Evolutionary conservation across 2,113 vertebrate species (phyloP).

Genomic region (Cebidichthys violaceus): DNA sequence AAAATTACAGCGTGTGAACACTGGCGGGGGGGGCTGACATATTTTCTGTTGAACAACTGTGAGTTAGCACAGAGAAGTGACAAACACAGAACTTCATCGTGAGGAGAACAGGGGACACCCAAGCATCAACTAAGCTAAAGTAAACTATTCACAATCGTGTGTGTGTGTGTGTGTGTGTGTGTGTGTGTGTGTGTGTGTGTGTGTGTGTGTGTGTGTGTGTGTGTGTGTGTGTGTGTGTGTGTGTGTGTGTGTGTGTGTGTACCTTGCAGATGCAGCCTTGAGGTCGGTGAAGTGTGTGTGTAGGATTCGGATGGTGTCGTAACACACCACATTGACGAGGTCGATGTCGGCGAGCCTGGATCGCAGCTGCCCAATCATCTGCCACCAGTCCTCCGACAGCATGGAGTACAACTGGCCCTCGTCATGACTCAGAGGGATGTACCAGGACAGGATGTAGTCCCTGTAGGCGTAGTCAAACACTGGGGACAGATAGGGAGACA

Average conservation of each 20-base stretch:
- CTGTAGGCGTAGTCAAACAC: constrained; percentile 97
- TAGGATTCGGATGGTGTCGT: constrained; percentile 91
- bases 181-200: neutral
- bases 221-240: constrained; percentile 82
- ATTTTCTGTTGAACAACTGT: constrained; percentile 21
- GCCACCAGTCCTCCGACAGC: constrained; percentile 97
- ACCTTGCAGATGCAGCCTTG: constrained; percentile 94
- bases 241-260: constrained; percentile 27
- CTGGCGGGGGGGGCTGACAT: neutral
- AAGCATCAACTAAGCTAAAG: neutral
- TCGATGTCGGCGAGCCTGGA: constrained; percentile 90
- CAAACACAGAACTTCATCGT: neutral
- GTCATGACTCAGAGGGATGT: constrained; percentile 90
- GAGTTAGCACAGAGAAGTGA: constrained; percentile 23
- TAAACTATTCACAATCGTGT: neutral
- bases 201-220: neutral
- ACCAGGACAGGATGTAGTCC: constrained; percentile 98
- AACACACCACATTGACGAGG: constrained; percentile 94
- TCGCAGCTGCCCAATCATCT: constrained; percentile 90
- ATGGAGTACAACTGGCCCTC: constrained; percentile 94
- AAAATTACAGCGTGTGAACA: neutral
- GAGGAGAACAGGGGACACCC: neutral
- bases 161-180: no score
- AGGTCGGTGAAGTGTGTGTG: constrained; percentile 96
- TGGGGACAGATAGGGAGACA: constrained; percentile 71